Evolutionary conservation across 2,888 invertebrate genomes (phyloP).

Genomic region (Scrobipalpa atriplicella): DNA sequence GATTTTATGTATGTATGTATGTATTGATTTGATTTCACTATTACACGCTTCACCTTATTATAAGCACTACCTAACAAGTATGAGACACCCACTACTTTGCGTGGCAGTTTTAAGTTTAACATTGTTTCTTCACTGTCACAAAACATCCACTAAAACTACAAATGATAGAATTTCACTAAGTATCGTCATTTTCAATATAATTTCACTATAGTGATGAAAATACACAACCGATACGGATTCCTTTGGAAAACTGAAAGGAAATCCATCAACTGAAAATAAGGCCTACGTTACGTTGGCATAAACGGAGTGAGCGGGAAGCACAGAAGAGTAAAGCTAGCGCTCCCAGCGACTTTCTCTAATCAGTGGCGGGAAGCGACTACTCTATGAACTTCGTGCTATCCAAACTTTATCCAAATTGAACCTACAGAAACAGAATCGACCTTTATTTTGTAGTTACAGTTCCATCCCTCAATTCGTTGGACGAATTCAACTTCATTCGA

Average conservation of each 20-base stretch:
- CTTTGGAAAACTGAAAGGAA: conserved; percentile 14
- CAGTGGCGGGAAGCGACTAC: no score
- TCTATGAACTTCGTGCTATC: no score
- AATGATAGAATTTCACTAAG: background rate
- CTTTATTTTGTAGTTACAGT: no score
- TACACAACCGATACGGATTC: background rate
- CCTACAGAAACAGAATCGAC: no score
- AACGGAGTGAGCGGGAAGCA: conserved; percentile 3
- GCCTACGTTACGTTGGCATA: background rate
- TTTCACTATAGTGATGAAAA: background rate
- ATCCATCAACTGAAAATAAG: conserved; percentile 5
- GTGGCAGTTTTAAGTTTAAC: background rate
- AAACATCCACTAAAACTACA: background rate
- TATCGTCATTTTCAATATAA: conserved; percentile 8
- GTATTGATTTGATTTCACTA: background rate
- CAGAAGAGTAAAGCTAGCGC: no score
- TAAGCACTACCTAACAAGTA: background rate
- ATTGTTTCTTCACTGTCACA: conserved; percentile 10
- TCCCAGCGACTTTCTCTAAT: no score
- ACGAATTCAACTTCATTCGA: no score
- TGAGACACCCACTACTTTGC: background rate
- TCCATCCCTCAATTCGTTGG: no score
- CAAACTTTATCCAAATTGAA: no score
- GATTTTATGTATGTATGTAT: no score
- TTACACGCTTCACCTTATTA: background rate